These are phyloP conservation scores for Aurelia sp. DNA, from an alignment of 30 jellyfish, hydroid and myxozoan species.

Conservation along the genomic window DNA sequence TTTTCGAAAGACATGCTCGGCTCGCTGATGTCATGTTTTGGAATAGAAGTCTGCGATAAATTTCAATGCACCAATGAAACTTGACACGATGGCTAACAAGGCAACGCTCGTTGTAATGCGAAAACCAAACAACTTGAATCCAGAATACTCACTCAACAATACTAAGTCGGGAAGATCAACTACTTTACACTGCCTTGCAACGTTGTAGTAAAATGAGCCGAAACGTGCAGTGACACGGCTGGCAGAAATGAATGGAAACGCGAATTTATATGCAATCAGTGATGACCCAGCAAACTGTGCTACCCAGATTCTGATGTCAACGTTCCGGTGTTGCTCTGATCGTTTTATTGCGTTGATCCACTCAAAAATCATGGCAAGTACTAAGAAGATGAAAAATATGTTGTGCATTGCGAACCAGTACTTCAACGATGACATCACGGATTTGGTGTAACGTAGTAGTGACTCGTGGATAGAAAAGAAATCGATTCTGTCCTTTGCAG, in stretches of 20 bases:
- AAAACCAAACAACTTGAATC: slow-evolving; percentile 31
- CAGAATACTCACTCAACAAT: slow-evolving; percentile 34
- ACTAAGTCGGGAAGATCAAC: slow-evolving; percentile 22
- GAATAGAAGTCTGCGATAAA: slow-evolving; percentile 38
- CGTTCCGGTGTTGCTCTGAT: slow-evolving; percentile 9
- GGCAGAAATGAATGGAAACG: slow-evolving; percentile 51
- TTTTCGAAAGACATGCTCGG: too few relatives aligned
- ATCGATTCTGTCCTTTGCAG: slow-evolving; percentile 22
- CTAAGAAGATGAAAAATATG: slow-evolving; percentile 25
- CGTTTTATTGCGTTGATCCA: slow-evolving; percentile 55
- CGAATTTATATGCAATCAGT: slow-evolving; percentile 44
- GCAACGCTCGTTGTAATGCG: slow-evolving; percentile 48
- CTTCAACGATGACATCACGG: slow-evolving; percentile 6
- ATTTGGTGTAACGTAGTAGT: slow-evolving; percentile 18
- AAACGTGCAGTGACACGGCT: slow-evolving; percentile 42
- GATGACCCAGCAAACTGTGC: slow-evolving; percentile 49
- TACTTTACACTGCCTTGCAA: slow-evolving; percentile 19
- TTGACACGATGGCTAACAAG: slow-evolving; percentile 29
- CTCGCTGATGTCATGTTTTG: not conserved
- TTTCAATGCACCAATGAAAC: slow-evolving; percentile 45
- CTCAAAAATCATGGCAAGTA: slow-evolving; percentile 38
- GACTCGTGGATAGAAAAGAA: slow-evolving; percentile 28
- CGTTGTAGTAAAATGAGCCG: slow-evolving; percentile 34
- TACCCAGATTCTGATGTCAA: slow-evolving; percentile 4
- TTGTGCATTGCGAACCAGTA: slow-evolving; percentile 55